phyloP scores from a whole-genome alignment of 2,888 invertebrate genomes.

The Bembecia ichneumoniformis region DNA sequence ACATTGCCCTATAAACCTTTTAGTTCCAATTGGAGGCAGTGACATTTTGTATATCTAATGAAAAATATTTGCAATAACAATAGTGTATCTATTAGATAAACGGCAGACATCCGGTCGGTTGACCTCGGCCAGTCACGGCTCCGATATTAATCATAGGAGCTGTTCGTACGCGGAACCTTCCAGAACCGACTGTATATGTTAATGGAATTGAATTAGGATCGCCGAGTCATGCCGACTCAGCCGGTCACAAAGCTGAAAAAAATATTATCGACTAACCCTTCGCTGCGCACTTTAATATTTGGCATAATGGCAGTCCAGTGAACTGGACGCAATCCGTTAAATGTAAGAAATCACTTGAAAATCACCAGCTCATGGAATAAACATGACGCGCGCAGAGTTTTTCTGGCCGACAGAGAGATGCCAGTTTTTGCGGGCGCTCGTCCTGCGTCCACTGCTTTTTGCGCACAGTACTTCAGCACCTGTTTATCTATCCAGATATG shows the following conservation, averaged over 20 bases:
- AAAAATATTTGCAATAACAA: too few species aligned
- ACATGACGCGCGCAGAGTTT: constrained; percentile 47
- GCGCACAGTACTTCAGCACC: constrained; percentile 17
- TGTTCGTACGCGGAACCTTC: neutral
- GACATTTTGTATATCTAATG: too few species aligned
- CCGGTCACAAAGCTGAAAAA: neutral
- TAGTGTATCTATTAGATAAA: constrained; percentile 3
- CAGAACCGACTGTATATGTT: constrained; percentile 8
- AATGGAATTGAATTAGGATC: constrained; percentile 6
- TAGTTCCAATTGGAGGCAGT: too few species aligned
- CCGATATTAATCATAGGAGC: constrained; percentile 7
- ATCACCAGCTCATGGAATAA: constrained; percentile 69
- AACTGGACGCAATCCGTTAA: constrained; percentile 53
- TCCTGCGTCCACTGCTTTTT: constrained; percentile 24
- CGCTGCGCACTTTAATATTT: too few species aligned
- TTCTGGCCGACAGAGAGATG: constrained; percentile 28
- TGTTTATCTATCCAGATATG: constrained; percentile 6
- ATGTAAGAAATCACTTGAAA: constrained; percentile 64
- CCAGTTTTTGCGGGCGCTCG: constrained; percentile 35
- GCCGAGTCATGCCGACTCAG: neutral
- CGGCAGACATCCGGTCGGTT: constrained; percentile 5
- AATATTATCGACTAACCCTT: too few species aligned
- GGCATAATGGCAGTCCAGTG: neutral
- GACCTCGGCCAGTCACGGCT: constrained; percentile 7
- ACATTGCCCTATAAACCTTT: too few species aligned